Percentiles rank a stretch among this genome's conserved stretches.
Conservation (phyloP, 2,888 invertebrate species). For the Toxonevra muliebris region DNA sequence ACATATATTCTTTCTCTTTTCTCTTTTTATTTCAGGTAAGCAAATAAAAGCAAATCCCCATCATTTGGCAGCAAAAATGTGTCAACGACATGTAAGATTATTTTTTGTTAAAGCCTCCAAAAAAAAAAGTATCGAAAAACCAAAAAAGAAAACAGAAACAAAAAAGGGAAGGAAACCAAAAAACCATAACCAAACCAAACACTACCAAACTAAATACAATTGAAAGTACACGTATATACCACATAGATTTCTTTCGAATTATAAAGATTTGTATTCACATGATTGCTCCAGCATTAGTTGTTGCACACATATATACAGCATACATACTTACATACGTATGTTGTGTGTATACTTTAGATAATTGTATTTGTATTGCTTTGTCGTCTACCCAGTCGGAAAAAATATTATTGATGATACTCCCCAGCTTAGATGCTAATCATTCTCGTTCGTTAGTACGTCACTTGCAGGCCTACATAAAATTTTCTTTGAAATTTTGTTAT, state of each 20-base stretch:
- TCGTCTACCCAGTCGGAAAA: constrained; percentile 16
- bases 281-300: constrained; percentile 37
- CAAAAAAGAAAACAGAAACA: background rate
- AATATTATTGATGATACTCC: no score
- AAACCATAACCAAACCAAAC: background rate
- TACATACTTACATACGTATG: no score
- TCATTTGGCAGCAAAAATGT: constrained; percentile 45
- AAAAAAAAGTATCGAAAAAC: constrained; percentile 1
- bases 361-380: background rate
- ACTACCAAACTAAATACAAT: no score
- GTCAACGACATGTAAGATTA: constrained; percentile 62
- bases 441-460: no score
- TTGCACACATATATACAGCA: no score
- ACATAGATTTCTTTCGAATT: constrained; percentile 42
- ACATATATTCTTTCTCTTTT: constrained; percentile 34
- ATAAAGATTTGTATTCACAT: constrained; percentile 57
- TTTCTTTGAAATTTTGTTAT: no score
- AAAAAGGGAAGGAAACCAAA: background rate
- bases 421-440: no score
- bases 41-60: constrained; percentile 40
- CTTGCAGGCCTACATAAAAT: no score
- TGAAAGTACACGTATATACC: no score
- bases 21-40: constrained; percentile 52
- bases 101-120: constrained; percentile 35
- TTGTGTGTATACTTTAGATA: constrained; percentile 31